phyloP scores from a whole-genome alignment of 2,888 invertebrate genomes.

The Leuctra nigra region DNA sequence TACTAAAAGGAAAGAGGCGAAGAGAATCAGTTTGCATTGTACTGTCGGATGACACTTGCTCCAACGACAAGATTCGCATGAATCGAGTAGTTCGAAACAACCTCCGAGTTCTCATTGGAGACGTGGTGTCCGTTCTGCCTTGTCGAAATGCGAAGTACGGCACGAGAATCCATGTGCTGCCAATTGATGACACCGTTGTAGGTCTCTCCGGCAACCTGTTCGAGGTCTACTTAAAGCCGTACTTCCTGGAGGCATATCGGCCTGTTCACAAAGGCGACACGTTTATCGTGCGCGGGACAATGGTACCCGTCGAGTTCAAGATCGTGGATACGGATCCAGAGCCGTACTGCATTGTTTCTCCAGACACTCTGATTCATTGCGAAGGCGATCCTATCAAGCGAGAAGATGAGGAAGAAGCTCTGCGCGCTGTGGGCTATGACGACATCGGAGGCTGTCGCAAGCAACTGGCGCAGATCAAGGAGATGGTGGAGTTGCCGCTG shows the following conservation, averaged over 20 bases:
- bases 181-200: conserved; percentile 98
- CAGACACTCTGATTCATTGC: conserved; percentile 98
- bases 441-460: conserved; percentile 99
- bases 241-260: conserved; percentile 98
- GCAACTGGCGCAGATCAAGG: conserved; percentile 98
- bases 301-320: conserved; percentile 99
- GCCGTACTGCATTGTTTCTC: conserved; percentile 98
- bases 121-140: conserved; percentile 90
- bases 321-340: conserved; percentile 98
- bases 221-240: conserved; percentile 97
- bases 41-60: conserved; percentile 89
- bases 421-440: conserved; percentile 98
- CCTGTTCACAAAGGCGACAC: conserved; percentile 98
- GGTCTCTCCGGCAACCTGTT: conserved; percentile 92
- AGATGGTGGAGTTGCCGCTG: conserved; percentile 98
- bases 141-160: conserved; percentile 98
- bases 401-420: conserved; percentile 97
- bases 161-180: conserved; percentile 94
- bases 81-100: conserved; percentile 96
- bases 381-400: conserved; percentile 99
- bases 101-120: conserved; percentile 89
- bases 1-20: conserved; percentile 93
- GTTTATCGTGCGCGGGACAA: conserved; percentile 95
- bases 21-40: conserved; percentile 99
- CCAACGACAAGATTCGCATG: conserved; percentile 97